Evolutionary conservation across 2,888 invertebrate genomes (phyloP).

Genomic region (Lamellibrachia satsuma): DNA sequence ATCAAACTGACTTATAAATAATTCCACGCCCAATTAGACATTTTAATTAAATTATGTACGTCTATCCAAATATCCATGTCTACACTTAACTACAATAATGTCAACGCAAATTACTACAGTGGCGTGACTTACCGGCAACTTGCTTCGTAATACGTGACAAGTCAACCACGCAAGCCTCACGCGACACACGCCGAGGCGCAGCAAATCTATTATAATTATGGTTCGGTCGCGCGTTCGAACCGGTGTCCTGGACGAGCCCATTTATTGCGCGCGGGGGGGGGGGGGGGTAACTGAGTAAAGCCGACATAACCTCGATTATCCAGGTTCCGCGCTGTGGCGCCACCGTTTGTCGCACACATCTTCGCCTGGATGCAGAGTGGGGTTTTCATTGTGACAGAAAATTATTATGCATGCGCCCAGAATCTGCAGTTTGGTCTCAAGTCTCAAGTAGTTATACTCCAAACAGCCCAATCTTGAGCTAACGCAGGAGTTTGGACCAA

Average conservation of each 20-base stretch:
- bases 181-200: constrained; percentile 27
- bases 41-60: not conserved
- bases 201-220: not conserved
- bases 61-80: not conserved
- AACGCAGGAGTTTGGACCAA: too few relatives aligned
- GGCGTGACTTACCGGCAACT: not conserved
- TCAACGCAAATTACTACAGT: not conserved
- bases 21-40: too few relatives aligned
- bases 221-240: not conserved
- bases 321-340: not conserved
- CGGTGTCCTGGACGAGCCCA: not conserved
- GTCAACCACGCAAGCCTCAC: not conserved
- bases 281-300: not conserved
- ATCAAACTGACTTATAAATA: too few relatives aligned
- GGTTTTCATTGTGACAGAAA: too few relatives aligned
- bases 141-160: not conserved
- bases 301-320: too few relatives aligned
- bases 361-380: too few relatives aligned
- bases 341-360: not conserved
- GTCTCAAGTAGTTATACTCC: too few relatives aligned
- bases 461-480: too few relatives aligned
- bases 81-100: too few relatives aligned
- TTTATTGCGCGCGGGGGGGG: not conserved
- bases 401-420: too few relatives aligned
- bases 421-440: too few relatives aligned